Evolutionary conservation across 2,888 invertebrate species (phyloP), one percentile per base, ranked within the genome.

Genomic region (Sinotaia quadrata): DNA sequence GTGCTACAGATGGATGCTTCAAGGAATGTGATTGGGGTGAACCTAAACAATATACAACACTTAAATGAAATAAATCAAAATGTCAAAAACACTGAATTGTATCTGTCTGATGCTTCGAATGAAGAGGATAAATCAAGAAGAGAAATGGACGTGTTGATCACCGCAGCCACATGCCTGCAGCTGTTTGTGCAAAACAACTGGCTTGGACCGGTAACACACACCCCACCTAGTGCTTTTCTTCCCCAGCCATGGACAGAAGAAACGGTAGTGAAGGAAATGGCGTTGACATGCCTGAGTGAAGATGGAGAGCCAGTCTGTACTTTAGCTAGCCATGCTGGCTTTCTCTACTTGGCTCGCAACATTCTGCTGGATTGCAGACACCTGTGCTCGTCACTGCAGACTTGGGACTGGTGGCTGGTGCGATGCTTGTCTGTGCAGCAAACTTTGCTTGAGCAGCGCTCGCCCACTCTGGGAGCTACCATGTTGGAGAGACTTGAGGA

Each of bases 141-240:
- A 58, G 78, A 82, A 52, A 57, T 85, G 58, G 74, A 79, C 2
- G 87, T 92, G 75, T 85, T 92, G 18, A 84, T 89, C 61, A 87
- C 91, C 62, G 93, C 92, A 2, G 90, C 94, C 24, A 91, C 92
- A 44, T 90, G 92, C 75, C 88, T 94, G 34, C 89, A 93, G 60
- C 90, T 91, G 33, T 96, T 95, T 88, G 91, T 94, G 65, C 93
- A 95, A 86, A 90, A 90, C 63, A 96, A 96, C 88, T 96, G 94
- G 91, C 93, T 93, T 60, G 94, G 95, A 0, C 94, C 94, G 4
- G 88, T 90, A 2, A 78, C 77, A n/a, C 57, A 59, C 29, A 56
- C 52, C 51, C 59, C 68, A n/a, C 77, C 78, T 7, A 18, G 44
- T 29, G 5, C 27, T 10, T 44, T 33, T 8, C 65, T 65, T 4